Conservation (phyloP, 2,888 invertebrate species). For the Drosophila yooni region DNA sequence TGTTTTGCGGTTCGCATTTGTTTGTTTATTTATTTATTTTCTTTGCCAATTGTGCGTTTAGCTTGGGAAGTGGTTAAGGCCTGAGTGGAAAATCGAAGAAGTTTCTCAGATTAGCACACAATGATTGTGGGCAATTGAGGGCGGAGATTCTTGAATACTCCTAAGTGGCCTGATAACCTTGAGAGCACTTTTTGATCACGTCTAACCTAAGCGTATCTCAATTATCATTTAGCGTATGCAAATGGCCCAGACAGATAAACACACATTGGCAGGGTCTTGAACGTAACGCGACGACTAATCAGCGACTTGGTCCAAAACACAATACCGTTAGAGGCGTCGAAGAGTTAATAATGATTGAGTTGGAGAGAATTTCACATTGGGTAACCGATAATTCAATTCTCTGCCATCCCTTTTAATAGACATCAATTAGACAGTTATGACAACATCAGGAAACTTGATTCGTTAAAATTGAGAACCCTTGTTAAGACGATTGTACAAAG, state of each 20-base stretch:
- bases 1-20: conserved; percentile 70
- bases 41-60: conserved; percentile 37
- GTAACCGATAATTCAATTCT: background rate
- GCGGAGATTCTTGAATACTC: background rate
- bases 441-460: background rate
- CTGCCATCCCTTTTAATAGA: background rate
- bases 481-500: background rate
- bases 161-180: conserved; percentile 54
- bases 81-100: conserved; percentile 22
- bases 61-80: conserved; percentile 40
- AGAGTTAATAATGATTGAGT: conserved; percentile 28
- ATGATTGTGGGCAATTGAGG: conserved; percentile 8
- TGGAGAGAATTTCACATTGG: background rate
- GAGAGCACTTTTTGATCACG: conserved; percentile 29
- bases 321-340: conserved; percentile 69
- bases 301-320: conserved; percentile 47
- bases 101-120: background rate
- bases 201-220: conserved; percentile 22
- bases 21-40: conserved; percentile 23
- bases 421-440: background rate
- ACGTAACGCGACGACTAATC: conserved; percentile 36
- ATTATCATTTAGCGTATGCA: conserved; percentile 65
- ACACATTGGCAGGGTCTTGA: conserved; percentile 51
- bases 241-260: conserved; percentile 77
- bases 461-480: background rate